Conservation (phyloP, 2,113 vertebrate species). For the Bombycilla garrulus region DNA sequence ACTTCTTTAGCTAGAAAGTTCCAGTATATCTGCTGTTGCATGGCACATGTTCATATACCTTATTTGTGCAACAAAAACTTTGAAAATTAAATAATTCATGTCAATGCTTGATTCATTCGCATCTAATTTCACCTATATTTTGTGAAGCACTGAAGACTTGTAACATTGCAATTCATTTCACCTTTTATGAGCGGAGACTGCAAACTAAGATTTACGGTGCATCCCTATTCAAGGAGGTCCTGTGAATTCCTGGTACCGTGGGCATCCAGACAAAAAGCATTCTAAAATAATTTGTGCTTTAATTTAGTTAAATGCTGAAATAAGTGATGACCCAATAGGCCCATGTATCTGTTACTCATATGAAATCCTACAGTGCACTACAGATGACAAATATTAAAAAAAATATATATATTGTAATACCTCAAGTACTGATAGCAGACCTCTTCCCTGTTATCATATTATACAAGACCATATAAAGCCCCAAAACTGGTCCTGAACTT, state of each 20-base stretch:
- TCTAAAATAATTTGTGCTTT: background rate
- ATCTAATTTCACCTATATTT: background rate
- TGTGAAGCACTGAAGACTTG: background rate
- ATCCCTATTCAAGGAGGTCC: background rate
- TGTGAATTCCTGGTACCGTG: background rate
- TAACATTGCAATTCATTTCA: background rate
- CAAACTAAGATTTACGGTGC: background rate
- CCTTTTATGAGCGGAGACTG: background rate
- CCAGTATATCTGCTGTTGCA: background rate
- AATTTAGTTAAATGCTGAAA: background rate
- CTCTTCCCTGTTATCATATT: background rate
- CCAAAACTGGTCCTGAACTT: background rate
- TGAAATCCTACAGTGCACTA: background rate
- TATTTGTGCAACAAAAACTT: background rate
- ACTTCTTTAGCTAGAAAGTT: background rate
- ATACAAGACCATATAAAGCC: background rate
- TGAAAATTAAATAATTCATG: background rate
- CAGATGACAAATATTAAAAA: background rate
- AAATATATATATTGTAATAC: background rate
- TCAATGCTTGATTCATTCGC: background rate
- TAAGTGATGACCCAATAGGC: background rate
- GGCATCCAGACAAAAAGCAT: background rate
- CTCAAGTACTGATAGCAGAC: background rate
- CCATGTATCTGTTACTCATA: background rate
- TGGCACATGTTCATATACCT: background rate